These are phyloP conservation scores for Oryzias celebensis DNA, from an alignment of 2,113 vertebrate species.

Conservation along the genomic window DNA sequence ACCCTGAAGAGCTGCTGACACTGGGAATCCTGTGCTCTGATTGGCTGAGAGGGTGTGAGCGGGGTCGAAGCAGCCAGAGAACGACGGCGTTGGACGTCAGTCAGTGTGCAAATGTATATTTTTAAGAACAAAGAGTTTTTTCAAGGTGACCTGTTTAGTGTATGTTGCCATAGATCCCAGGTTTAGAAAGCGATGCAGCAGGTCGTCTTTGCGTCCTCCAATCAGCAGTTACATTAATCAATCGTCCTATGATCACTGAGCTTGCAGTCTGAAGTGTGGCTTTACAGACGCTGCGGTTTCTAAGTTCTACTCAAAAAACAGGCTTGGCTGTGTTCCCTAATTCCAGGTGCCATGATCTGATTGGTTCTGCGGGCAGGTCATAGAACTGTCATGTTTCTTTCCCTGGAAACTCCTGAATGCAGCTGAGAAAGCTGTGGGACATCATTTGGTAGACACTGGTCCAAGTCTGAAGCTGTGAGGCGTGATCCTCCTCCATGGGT, in stretches of 20 bases:
- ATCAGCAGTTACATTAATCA: slow-evolving; percentile 32
- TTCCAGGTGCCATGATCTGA: too few relatives aligned
- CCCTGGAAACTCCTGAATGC: too few relatives aligned
- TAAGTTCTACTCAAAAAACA: too few relatives aligned
- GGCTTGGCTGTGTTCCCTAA: too few relatives aligned
- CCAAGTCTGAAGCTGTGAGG: too few relatives aligned
- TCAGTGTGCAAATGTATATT: slow-evolving; percentile 84
- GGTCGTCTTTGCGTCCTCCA: slow-evolving; percentile 29
- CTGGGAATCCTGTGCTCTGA: slow-evolving; percentile 54
- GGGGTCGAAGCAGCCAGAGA: slow-evolving; percentile 1
- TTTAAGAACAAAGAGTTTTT: slow-evolving; percentile 64
- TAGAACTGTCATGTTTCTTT: too few relatives aligned
- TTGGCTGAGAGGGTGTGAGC: slow-evolving; percentile 22
- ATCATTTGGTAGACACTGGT: too few relatives aligned
- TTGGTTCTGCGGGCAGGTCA: too few relatives aligned
- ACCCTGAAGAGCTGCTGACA: slow-evolving; percentile 87
- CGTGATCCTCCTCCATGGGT: too few relatives aligned
- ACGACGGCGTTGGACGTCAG: slow-evolving; percentile 61
- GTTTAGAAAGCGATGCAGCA: slow-evolving; percentile 2
- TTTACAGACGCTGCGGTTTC: too few relatives aligned
- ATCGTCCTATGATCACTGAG: slow-evolving; percentile 7
- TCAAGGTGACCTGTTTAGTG: slow-evolving; percentile 5
- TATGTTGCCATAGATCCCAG: slow-evolving; percentile 26
- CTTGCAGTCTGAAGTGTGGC: too few relatives aligned
- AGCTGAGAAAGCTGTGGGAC: too few relatives aligned